These are phyloP conservation scores for Holothuria glaberrima DNA, from an alignment of 35 echinoderm and acorn worm genomes.

Conservation along the genomic window DNA sequence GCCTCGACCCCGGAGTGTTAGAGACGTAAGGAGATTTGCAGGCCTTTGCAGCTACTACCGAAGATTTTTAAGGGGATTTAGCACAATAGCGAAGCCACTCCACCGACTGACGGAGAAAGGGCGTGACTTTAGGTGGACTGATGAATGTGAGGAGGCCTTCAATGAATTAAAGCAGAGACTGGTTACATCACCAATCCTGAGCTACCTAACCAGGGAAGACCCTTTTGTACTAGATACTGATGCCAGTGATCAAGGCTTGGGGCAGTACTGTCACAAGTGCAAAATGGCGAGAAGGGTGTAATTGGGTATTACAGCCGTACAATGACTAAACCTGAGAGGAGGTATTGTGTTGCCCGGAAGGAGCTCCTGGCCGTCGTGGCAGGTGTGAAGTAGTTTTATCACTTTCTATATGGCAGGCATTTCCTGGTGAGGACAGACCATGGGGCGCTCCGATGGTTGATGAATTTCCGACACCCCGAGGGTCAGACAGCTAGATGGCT, in stretches of 20 bases:
- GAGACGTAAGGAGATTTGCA: slow-evolving; percentile 49
- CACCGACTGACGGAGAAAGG: slow-evolving; percentile 12
- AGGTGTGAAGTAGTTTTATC: slow-evolving; percentile 5
- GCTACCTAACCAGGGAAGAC: not conserved
- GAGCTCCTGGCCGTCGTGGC: slow-evolving; percentile 30
- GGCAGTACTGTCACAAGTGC: slow-evolving; percentile 1
- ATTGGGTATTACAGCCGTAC: slow-evolving; percentile 18
- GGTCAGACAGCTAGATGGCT: slow-evolving; percentile 58
- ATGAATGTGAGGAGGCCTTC: slow-evolving; percentile 10
- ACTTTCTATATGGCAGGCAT: slow-evolving; percentile 21
- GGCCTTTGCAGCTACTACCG: slow-evolving; percentile 43
- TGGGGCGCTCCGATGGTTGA: not conserved
- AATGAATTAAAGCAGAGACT: not conserved
- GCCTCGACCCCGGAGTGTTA: not conserved
- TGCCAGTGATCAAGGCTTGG: slow-evolving; percentile 28
- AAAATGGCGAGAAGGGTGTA: slow-evolving; percentile 16
- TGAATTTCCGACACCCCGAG: not conserved
- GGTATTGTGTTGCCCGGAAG: slow-evolving; percentile 31
- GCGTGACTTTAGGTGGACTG: not conserved
- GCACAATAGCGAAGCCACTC: slow-evolving; percentile 38
- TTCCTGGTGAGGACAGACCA: slow-evolving; percentile 37
- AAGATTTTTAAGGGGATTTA: slow-evolving; percentile 36
- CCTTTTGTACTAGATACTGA: slow-evolving; percentile 42
- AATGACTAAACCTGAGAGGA: not conserved
- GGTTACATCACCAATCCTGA: not conserved